phyloP scores from a whole-genome alignment of 1,140 invertebrate genomes.

The Neodiprion fabricii region DNA sequence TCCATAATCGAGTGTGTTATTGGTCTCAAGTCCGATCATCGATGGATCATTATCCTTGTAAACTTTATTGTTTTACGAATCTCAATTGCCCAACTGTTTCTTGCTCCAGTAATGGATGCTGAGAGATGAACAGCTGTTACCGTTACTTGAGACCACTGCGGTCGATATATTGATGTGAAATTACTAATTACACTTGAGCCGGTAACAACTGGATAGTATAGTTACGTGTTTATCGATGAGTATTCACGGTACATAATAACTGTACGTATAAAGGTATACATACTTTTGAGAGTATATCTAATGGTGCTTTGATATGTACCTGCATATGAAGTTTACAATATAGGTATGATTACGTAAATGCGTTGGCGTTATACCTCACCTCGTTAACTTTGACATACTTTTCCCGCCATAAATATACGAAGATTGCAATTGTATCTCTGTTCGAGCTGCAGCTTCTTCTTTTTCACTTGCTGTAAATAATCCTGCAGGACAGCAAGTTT shows the following conservation, averaged over 20 bases:
- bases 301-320: no score
- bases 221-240: neutral
- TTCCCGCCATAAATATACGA: neutral
- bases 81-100: no score
- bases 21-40: no score
- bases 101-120: no score
- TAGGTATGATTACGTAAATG: no score
- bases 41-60: no score
- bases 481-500: neutral
- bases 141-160: neutral
- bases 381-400: conserved; percentile 7
- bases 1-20: no score
- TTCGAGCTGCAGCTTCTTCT: neutral
- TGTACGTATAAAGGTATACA: neutral
- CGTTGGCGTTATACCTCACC: neutral
- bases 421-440: neutral
- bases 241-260: neutral
- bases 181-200: neutral
- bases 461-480: neutral
- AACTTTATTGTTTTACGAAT: no score
- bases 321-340: no score
- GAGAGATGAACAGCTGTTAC: neutral
- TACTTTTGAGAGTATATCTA: no score
- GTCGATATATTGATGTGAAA: neutral
- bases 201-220: neutral